phyloP scores from a whole-genome alignment of 1,140 invertebrate genomes.

The Heterodera schachtii region DNA sequence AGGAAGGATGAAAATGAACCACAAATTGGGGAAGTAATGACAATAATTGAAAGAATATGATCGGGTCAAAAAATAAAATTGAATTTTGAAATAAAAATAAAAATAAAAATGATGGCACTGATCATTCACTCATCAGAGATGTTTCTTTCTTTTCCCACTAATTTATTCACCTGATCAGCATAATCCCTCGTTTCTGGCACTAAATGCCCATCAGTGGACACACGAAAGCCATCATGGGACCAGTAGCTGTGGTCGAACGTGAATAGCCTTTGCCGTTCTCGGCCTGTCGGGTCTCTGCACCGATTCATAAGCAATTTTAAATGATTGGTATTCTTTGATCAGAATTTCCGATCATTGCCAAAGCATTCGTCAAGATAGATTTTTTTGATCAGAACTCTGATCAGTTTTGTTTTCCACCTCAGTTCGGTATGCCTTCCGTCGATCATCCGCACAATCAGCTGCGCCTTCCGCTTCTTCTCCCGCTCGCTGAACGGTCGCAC shows the following conservation, averaged over 20 bases:
- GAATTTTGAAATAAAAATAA: no score
- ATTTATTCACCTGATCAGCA: constrained; percentile 50
- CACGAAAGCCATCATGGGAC: constrained; percentile 72
- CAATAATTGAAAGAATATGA: constrained; percentile 9
- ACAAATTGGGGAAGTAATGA: no score
- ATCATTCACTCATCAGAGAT: not conserved
- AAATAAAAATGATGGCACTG: constrained; percentile 10
- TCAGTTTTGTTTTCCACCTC: constrained; percentile 40
- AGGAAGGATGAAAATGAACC: not conserved
- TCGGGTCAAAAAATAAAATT: not conserved
- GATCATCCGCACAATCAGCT: constrained; percentile 70
- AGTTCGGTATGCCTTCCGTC: constrained; percentile 70
- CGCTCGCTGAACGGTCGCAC: constrained; percentile 73
- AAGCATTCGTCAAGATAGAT: no score
- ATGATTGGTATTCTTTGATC: constrained; percentile 7
- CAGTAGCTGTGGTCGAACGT: constrained; percentile 73
- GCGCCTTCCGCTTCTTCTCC: constrained; percentile 70
- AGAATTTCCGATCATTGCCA: constrained; percentile 15
- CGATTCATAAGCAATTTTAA: not conserved
- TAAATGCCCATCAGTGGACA: constrained; percentile 68
- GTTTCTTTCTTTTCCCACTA: not conserved
- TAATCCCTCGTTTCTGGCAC: constrained; percentile 67
- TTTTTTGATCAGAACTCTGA: no score
- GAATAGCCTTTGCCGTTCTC: constrained; percentile 69
- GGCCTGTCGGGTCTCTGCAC: constrained; percentile 67